Evolutionary conservation across 2,888 invertebrate genomes (phyloP).

Genomic region (Lepidonotus clava): DNA sequence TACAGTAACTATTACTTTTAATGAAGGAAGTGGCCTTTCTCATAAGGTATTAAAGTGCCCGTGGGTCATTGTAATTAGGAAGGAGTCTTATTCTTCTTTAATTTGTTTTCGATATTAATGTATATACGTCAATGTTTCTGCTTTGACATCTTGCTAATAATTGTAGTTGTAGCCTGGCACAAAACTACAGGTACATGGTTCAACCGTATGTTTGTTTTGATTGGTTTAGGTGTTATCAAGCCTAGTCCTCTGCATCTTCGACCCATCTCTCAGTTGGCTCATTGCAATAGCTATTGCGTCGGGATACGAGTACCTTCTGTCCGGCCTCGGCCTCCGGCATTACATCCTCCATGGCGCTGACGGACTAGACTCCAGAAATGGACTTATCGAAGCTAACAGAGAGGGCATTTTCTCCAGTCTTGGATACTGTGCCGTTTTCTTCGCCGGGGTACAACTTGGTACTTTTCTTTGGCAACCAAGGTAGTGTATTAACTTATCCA

Average conservation of each 20-base stretch:
- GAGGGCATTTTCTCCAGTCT: slow-evolving; percentile 93
- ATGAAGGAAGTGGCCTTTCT: too few relatives aligned
- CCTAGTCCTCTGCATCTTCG: slow-evolving; percentile 83
- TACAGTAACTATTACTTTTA: too few relatives aligned
- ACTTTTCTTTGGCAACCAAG: slow-evolving; percentile 70
- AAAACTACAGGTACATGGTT: too few relatives aligned
- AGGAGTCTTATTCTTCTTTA: too few relatives aligned
- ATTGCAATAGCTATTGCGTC: slow-evolving; percentile 83
- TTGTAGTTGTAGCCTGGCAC: too few relatives aligned
- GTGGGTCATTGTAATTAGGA: too few relatives aligned
- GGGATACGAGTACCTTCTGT: slow-evolving; percentile 86
- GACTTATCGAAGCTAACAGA: slow-evolving; percentile 90
- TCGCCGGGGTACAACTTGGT: slow-evolving; percentile 84
- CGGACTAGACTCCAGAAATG: slow-evolving; percentile 76
- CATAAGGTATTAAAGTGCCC: too few relatives aligned
- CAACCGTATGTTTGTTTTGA: too few relatives aligned
- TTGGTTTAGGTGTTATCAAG: slow-evolving; percentile 84
- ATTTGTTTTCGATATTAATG: too few relatives aligned
- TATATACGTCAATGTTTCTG: too few relatives aligned
- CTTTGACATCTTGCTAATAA: too few relatives aligned
- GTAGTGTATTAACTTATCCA: too few relatives aligned
- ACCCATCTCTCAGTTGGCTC: slow-evolving; percentile 82
- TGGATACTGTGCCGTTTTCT: slow-evolving; percentile 92
- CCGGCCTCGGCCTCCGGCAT: slow-evolving; percentile 83
- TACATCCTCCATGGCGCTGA: slow-evolving; percentile 84